Conservation (phyloP, 2,113 vertebrate genomes). For the Tapirus terrestris region DNA sequence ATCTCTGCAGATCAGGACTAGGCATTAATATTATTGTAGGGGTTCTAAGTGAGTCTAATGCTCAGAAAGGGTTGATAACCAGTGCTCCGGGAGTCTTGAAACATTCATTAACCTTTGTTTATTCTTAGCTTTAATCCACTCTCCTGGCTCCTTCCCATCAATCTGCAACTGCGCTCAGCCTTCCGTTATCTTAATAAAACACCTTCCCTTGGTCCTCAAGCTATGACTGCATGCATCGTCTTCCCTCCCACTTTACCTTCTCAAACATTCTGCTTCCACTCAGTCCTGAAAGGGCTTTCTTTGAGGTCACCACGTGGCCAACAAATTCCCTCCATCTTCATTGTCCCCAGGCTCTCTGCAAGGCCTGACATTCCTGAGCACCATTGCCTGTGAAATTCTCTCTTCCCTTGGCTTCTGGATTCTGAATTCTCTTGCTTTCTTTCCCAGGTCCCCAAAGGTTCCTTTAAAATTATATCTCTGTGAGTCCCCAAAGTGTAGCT, state of each 20-base stretch:
- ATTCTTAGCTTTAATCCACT: constrained; percentile 27
- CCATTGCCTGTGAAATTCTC: background rate
- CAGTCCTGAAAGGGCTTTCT: background rate
- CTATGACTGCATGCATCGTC: background rate
- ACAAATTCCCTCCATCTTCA: background rate
- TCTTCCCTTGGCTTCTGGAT: background rate
- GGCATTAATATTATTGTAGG: background rate
- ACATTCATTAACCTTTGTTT: constrained; percentile 18
- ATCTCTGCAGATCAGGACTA: background rate
- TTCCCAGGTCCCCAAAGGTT: background rate
- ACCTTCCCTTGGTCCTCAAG: background rate
- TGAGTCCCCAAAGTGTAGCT: background rate
- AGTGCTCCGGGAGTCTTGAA: background rate
- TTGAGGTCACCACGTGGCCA: background rate
- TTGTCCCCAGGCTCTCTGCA: background rate
- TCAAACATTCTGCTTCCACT: background rate
- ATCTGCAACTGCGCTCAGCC: background rate
- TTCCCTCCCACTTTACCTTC: background rate
- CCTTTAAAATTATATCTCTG: background rate
- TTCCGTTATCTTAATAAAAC: background rate
- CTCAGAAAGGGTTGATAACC: background rate
- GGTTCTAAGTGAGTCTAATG: background rate
- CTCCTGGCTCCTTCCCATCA: background rate
- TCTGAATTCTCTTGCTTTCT: background rate
- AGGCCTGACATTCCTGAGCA: background rate